Conservation (phyloP, 2,113 vertebrate species). For the Thunnus thynnus region DNA sequence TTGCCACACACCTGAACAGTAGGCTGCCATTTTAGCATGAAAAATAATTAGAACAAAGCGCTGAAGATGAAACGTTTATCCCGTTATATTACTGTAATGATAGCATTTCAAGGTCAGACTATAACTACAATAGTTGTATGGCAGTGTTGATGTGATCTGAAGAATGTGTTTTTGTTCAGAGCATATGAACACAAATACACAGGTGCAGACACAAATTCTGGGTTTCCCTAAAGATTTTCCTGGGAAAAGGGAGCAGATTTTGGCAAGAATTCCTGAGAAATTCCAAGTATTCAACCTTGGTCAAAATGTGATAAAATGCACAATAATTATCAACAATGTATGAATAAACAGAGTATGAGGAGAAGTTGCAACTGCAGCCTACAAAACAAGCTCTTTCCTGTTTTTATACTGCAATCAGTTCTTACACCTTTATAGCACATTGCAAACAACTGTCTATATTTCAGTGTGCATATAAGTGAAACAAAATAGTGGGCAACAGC, state of each 20-base stretch:
- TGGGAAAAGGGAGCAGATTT: not conserved
- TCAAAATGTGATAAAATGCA: not conserved
- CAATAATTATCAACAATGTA: not conserved
- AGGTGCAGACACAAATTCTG: not conserved
- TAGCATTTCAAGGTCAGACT: not conserved
- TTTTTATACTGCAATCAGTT: not conserved
- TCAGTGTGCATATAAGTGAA: constrained; percentile 29
- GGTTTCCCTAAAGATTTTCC: not conserved
- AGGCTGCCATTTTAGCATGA: too few species aligned
- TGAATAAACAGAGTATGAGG: not conserved
- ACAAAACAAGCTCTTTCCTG: constrained; percentile 8
- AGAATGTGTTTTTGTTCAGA: not conserved
- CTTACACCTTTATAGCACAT: constrained; percentile 16
- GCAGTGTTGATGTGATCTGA: not conserved
- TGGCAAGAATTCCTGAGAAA: not conserved
- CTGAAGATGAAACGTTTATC: not conserved
- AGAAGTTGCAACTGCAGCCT: not conserved
- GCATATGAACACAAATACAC: not conserved
- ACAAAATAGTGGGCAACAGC: constrained; percentile 32
- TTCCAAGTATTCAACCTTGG: not conserved
- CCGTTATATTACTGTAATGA: not conserved
- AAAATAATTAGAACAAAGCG: not conserved
- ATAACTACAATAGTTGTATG: not conserved
- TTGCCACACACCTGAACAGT: too few species aligned
- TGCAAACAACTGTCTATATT: constrained; percentile 37